Percentiles rank a stretch among this genome's conserved stretches.
Conservation (phyloP, 2,113 vertebrate genomes). For the Plestiodon gilberti region DNA sequence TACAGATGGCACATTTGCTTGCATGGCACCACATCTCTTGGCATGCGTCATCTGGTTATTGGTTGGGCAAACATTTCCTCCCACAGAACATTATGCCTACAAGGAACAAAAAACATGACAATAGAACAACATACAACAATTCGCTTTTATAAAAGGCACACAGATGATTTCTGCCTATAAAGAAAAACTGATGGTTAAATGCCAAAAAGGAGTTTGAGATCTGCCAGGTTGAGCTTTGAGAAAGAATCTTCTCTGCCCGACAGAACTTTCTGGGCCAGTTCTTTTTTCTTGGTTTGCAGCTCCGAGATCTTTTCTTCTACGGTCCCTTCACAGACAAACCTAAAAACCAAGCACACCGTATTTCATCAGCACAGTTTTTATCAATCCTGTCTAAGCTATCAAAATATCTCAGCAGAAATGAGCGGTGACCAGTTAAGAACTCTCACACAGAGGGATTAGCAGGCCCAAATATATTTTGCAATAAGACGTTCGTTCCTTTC, state of each 20-base stretch:
- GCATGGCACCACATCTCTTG: background rate
- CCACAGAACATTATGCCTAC: background rate
- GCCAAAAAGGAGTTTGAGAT: constrained; percentile 90
- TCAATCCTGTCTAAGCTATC: background rate
- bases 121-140: constrained; percentile 6
- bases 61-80: background rate
- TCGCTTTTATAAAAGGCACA: background rate
- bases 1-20: background rate
- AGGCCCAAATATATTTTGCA: background rate
- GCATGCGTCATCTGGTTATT: background rate
- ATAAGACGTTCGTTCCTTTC: background rate
- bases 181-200: constrained; percentile 52
- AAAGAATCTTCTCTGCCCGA: constrained; percentile 83
- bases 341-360: constrained; percentile 50
- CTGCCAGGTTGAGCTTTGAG: constrained; percentile 90
- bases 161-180: background rate
- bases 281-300: constrained; percentile 91
- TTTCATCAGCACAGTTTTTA: constrained; percentile 7
- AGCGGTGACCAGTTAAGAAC: background rate
- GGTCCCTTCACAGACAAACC: constrained; percentile 92
- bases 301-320: constrained; percentile 94
- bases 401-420: background rate
- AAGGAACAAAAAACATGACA: background rate
- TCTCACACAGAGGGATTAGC: background rate
- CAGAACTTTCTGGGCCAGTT: constrained; percentile 90